Evolutionary conservation across 2,113 vertebrate species (phyloP), one percentile per base, ranked within the genome.

Genomic region (Oncorhynchus gorbuscha): DNA sequence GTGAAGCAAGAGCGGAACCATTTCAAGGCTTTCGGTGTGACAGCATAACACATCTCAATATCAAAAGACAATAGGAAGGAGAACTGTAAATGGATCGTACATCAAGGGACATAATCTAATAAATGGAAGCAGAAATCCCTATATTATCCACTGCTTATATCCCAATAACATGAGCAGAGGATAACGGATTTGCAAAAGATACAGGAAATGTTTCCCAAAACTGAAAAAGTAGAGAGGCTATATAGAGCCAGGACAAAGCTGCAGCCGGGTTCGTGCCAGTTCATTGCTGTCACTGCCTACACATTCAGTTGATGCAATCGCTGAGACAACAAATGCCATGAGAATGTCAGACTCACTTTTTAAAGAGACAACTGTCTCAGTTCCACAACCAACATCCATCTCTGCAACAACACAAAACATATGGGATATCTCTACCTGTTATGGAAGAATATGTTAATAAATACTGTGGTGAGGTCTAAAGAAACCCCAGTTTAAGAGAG

Each of bases 251-350:
- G 83, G 72, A 84, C 79, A 76, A 83, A 81, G 79, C 87, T 45
- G 9, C 9, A 83, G 83, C 86, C 76, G 86, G 77, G 89, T 89
- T 90, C 77, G 69, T 89, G 89, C 86, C 83, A 90, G 89, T 92
- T 92, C 90, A 90, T 78, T 73, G 85, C 86, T 89, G 91, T 91
- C 88, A 88, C 89, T 90, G 87, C 91, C 91, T 90, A 93, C 92
- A 91, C 90, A 85, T 86, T 90, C 64, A 26, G 84, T 86, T 92
- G 92, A 92, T 91, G 92, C 85, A 89, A 92, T 93, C 90, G 87
- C 86, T 84, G 84, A 88, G 92, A 93, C 93, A 93, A 91, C 90
- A 93, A 94, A 93, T 93, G 92, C 91, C 92, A 93, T 79, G 87
- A 90, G 89, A 93, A 93, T 93, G 91, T 93, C 92, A 93, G 92